A percentile compares a stretch with the other conserved stretches of the same genome.
These are phyloP conservation scores for Zosterops japonicus DNA, from an alignment of 2,113 vertebrate genomes.

Conservation along the genomic window DNA sequence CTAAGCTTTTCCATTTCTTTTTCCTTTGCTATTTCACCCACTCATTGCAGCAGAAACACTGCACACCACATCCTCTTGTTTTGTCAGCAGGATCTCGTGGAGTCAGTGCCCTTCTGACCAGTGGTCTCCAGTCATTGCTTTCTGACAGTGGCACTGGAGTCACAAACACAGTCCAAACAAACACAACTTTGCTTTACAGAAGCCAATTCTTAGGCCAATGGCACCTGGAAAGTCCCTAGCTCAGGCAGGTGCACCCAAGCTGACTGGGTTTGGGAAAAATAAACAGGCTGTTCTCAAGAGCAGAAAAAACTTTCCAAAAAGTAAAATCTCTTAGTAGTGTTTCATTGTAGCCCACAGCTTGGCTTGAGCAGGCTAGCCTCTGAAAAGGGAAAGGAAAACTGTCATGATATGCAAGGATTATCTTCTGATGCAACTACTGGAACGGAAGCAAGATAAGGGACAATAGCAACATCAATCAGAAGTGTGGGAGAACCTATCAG, in stretches of 20 bases:
- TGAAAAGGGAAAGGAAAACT: neutral
- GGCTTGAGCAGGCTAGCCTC: neutral
- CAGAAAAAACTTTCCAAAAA: neutral
- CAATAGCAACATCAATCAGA: neutral
- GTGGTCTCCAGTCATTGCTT: neutral
- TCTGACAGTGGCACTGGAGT: neutral
- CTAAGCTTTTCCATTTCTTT: neutral
- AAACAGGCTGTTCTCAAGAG: neutral
- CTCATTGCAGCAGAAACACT: neutral
- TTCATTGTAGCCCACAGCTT: neutral
- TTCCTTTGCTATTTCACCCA: neutral
- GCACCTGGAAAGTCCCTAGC: neutral
- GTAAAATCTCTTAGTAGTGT: neutral
- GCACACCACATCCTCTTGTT: neutral
- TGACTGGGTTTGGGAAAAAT: neutral
- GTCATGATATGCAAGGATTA: neutral
- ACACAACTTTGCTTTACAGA: neutral
- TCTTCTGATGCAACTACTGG: neutral
- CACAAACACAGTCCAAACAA: neutral
- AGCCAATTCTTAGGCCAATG: neutral
- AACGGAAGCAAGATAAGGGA: neutral
- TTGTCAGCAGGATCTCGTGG: neutral
- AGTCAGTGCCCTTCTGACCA: neutral
- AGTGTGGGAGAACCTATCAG: neutral
- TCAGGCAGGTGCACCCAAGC: neutral